Percentiles rank a stretch among this genome's conserved stretches.
Conservation (phyloP, 2,888 invertebrate species). For the Coelogynopora nodosa region DNA sequence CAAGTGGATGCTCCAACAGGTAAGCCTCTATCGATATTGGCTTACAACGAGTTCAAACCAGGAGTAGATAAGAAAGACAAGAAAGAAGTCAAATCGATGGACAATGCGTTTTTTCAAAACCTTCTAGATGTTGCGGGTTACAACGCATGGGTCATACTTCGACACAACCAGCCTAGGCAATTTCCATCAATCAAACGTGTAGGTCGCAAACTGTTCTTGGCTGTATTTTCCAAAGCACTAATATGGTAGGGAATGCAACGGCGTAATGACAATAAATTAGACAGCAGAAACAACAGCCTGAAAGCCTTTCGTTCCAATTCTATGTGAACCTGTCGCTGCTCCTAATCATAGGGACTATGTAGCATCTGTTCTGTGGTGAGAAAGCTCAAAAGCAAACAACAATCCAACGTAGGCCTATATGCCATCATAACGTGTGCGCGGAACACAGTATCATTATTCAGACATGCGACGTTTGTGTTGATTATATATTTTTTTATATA, state of each 20-base stretch:
- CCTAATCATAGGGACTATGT: conserved; percentile 25
- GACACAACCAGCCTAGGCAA: conserved; percentile 12
- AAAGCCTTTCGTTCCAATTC: conserved; percentile 14
- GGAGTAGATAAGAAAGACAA: background rate
- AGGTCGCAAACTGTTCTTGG: conserved; percentile 24
- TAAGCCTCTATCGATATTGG: conserved; percentile 29
- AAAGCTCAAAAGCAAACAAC: background rate
- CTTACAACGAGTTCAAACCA: conserved; percentile 15
- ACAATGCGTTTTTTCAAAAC: conserved; percentile 9
- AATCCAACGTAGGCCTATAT: conserved; percentile 1
- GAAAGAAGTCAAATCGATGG: conserved; percentile 22
- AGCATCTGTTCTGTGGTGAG: conserved; percentile 9
- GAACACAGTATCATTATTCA: background rate
- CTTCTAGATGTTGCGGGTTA: background rate
- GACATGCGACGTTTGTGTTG: conserved; percentile 20
- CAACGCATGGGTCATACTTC: conserved; percentile 27
- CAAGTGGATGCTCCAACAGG: conserved; percentile 25
- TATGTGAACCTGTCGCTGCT: conserved; percentile 13
- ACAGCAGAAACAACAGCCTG: conserved; percentile 9
- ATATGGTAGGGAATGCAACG: conserved; percentile 4
- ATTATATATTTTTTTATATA: background rate
- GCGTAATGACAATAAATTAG: conserved; percentile 19
- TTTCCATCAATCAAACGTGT: conserved; percentile 19
- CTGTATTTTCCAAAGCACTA: background rate
- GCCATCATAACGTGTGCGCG: conserved; percentile 1